Evolutionary conservation across 2,113 vertebrate species (phyloP).

Genomic region (Natator depressus): DNA sequence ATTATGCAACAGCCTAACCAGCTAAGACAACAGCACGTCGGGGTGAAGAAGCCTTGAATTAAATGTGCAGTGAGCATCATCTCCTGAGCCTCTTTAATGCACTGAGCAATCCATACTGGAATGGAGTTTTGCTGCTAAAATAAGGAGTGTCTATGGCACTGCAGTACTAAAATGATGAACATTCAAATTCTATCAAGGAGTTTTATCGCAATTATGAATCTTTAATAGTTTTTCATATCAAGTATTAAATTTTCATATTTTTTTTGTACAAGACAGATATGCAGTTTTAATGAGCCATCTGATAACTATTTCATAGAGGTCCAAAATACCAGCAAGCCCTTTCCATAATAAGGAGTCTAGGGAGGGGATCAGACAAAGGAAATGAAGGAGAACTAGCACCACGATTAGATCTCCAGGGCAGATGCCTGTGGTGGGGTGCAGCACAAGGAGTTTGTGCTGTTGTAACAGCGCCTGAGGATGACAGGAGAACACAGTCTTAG

Average conservation of each 20-base stretch:
- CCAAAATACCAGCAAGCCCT: constrained; percentile 8
- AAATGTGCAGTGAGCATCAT: not conserved
- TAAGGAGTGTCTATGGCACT: not conserved
- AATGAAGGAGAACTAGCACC: no score
- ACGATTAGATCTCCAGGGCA: not conserved
- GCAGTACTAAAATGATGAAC: not conserved
- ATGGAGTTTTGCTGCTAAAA: not conserved
- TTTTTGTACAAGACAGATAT: constrained; percentile 9
- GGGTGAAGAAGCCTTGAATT: not conserved
- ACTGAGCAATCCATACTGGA: not conserved
- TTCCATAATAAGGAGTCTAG: fast-evolving
- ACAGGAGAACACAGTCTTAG: not conserved
- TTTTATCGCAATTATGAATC: constrained; percentile 67
- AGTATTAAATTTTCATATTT: constrained; percentile 60
- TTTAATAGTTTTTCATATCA: constrained; percentile 59
- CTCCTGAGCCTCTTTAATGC: not conserved
- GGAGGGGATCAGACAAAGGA: not conserved
- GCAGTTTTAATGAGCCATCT: constrained; percentile 51
- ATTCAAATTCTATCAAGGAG: constrained; percentile 9
- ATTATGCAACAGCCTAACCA: fast-evolving
- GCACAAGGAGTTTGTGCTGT: not conserved
- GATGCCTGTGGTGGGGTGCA: not conserved
- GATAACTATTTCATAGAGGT: constrained; percentile 33
- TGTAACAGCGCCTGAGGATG: not conserved
- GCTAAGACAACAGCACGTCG: fast-evolving